These are phyloP conservation scores for Ictidomys tridecemlineatus DNA, from an alignment of 2,113 vertebrate species.

Conservation along the genomic window DNA sequence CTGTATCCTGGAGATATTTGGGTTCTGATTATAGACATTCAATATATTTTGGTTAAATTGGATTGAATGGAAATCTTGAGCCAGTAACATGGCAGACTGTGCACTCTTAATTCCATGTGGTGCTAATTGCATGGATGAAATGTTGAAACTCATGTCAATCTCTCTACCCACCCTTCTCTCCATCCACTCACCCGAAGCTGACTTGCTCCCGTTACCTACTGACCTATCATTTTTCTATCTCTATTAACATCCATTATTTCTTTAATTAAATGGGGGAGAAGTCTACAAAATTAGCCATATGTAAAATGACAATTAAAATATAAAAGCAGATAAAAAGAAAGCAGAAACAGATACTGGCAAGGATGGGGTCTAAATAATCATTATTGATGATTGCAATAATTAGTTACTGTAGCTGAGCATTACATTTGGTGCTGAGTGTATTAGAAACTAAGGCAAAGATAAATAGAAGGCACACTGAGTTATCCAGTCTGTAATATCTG, in stretches of 20 bases:
- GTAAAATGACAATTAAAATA: neutral
- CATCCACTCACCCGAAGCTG: neutral
- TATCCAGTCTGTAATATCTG: neutral
- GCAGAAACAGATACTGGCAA: neutral
- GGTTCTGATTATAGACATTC: conserved; percentile 6
- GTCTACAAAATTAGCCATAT: neutral
- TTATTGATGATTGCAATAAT: neutral
- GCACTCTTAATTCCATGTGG: neutral
- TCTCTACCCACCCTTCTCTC: neutral
- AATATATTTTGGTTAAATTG: conserved; percentile 51
- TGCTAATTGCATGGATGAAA: neutral
- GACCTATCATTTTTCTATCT: neutral
- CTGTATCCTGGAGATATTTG: conserved; percentile 4
- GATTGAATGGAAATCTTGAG: neutral
- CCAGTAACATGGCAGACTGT: neutral
- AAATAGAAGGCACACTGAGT: neutral
- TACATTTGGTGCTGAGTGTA: neutral
- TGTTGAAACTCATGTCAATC: neutral
- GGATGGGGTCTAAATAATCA: neutral
- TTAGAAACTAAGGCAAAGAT: neutral
- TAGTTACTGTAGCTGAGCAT: neutral
- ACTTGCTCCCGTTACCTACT: neutral
- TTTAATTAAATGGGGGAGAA: neutral
- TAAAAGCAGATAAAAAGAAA: conserved; percentile 47
- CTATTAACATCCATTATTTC: neutral